Conservation (phyloP, 2,888 invertebrate genomes). For the Phorcus lineatus region DNA sequence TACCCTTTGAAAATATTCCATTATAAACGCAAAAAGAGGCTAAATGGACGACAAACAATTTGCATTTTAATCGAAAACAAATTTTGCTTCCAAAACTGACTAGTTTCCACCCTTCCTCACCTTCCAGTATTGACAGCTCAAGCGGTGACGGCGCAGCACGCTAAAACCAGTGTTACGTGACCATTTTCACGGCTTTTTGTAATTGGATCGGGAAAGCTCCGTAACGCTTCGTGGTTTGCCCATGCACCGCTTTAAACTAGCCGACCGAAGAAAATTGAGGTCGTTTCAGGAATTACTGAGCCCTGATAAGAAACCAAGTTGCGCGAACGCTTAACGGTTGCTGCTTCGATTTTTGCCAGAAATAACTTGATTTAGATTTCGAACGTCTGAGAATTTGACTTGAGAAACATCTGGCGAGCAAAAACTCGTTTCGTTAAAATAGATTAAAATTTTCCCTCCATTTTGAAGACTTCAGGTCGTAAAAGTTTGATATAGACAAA, state of each 20-base stretch:
- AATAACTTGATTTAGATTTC: no score
- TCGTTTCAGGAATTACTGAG: background rate
- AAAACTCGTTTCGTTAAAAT: no score
- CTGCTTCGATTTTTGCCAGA: background rate
- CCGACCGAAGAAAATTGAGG: slow-evolving; percentile 13
- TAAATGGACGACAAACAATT: no score
- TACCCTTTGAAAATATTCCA: no score
- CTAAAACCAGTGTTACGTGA: background rate
- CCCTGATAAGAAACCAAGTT: background rate
- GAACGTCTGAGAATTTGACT: no score
- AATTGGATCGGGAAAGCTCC: background rate
- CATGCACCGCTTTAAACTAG: background rate
- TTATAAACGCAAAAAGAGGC: no score
- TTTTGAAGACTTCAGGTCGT: no score
- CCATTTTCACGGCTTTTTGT: background rate
- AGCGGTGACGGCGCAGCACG: background rate
- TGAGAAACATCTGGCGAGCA: no score
- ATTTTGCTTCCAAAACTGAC: background rate
- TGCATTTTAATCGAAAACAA: background rate
- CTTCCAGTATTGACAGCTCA: background rate
- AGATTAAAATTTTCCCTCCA: no score
- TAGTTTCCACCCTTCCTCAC: background rate
- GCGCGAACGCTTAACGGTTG: background rate
- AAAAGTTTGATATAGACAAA: no score
- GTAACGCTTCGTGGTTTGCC: background rate